A percentile compares a stretch with the other conserved stretches of the same genome.
These are phyloP conservation scores for Tetragonula carbonaria DNA, from an alignment of 2,888 invertebrate species.

Conservation along the genomic window DNA sequence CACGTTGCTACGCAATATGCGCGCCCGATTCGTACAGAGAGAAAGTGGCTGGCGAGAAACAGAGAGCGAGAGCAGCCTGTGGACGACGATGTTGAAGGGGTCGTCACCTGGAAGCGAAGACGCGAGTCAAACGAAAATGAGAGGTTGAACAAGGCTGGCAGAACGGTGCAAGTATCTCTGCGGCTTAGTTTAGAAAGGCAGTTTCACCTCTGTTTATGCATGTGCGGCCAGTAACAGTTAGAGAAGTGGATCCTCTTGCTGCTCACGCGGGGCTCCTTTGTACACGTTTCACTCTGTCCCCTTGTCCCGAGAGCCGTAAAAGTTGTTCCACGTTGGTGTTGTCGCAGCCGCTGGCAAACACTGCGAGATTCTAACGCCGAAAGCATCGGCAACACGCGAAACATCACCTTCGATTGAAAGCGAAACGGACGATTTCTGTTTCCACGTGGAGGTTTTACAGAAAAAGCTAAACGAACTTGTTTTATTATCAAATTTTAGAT, in stretches of 20 bases:
- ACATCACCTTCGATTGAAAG: no score
- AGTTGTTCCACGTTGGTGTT: conserved; percentile 9
- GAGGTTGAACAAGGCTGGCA: conserved; percentile 59
- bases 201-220: conserved; percentile 78
- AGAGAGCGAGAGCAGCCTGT: background rate
- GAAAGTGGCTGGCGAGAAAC: conserved; percentile 33
- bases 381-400: no score
- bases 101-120: conserved; percentile 36
- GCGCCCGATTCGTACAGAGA: conserved; percentile 37
- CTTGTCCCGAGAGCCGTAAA: conserved; percentile 4
- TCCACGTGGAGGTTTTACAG: no score
- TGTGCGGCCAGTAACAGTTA: conserved; percentile 74
- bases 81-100: conserved; percentile 23
- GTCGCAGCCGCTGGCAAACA: conserved; percentile 21
- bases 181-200: conserved; percentile 77
- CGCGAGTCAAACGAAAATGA: conserved; percentile 67
- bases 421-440: no score
- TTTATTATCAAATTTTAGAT: no score
- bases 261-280: conserved; percentile 41
- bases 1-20: conserved; percentile 24
- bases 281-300: conserved; percentile 49
- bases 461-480: no score
- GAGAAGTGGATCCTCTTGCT: conserved; percentile 43
- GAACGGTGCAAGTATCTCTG: conserved; percentile 69
- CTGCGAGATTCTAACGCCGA: no score